Conservation (phyloP, 2,797 vertebrate genomes). For the Yasuhikotakia modesta region DNA sequence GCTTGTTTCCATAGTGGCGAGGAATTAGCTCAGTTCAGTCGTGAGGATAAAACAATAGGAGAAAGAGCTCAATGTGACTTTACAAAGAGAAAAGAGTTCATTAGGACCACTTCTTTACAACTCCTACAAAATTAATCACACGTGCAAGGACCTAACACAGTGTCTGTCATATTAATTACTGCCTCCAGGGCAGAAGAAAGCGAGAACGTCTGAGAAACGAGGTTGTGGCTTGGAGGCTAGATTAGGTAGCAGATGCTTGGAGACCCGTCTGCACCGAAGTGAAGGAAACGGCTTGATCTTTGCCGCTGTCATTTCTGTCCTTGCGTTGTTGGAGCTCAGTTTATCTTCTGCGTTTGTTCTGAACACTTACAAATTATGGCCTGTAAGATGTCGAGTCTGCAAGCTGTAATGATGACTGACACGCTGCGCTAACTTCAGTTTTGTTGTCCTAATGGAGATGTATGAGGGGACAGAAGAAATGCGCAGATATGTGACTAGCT, state of each 20-base stretch:
- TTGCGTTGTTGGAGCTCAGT: constrained; percentile 29
- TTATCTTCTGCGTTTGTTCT: constrained; percentile 37
- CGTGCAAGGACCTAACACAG: constrained; percentile 44
- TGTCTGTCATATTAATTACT: constrained; percentile 57
- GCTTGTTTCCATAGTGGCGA: constrained; percentile 16
- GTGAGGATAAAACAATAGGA: constrained; percentile 41
- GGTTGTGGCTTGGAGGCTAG: constrained; percentile 32
- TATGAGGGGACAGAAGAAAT: constrained; percentile 15
- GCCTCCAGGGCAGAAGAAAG: constrained; percentile 22
- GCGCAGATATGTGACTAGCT: constrained; percentile 15
- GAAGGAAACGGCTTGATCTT: constrained; percentile 26
- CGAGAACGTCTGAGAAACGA: constrained; percentile 28
- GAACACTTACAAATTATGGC: constrained; percentile 49
- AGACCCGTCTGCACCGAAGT: constrained; percentile 39
- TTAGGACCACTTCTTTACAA: constrained; percentile 43
- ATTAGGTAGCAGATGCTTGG: constrained; percentile 54
- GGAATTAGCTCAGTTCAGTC: constrained; percentile 16
- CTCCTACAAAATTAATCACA: constrained; percentile 52
- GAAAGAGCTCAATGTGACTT: constrained; percentile 35
- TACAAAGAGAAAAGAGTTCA: constrained; percentile 47
- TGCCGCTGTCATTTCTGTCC: constrained; percentile 13
- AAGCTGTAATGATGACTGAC: constrained; percentile 44
- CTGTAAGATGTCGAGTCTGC: constrained; percentile 28
- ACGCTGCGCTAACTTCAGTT: neutral
- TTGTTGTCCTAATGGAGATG: constrained; percentile 19